These are phyloP conservation scores for Phenganax subtilis DNA, from an alignment of 92 coral and sea anemone genomes.

Conservation along the genomic window DNA sequence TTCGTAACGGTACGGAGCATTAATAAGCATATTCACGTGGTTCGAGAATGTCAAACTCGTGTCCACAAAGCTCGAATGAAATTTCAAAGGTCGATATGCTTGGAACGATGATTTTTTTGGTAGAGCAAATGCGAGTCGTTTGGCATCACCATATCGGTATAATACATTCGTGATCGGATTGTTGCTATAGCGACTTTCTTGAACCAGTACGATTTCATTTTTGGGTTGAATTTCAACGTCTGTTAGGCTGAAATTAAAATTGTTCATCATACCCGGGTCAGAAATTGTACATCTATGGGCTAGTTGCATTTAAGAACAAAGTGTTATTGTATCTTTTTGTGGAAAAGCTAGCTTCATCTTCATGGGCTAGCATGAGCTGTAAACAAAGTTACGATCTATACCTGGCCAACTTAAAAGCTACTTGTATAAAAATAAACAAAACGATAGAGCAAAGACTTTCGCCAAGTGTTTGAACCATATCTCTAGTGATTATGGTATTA, in stretches of 20 bases:
- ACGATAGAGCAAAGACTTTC: too few species aligned
- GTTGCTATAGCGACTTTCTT: constrained; percentile 67
- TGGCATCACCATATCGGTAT: constrained; percentile 86
- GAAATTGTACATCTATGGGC: neutral
- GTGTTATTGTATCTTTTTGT: neutral
- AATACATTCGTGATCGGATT: constrained; percentile 71
- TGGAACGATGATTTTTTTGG: constrained; percentile 72
- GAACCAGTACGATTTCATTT: constrained; percentile 53
- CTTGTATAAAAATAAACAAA: too few species aligned
- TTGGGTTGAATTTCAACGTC: constrained; percentile 44
- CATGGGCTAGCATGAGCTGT: too few species aligned
- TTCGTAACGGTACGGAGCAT: constrained; percentile 57
- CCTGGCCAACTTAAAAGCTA: too few species aligned
- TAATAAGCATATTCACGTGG: constrained; percentile 57
- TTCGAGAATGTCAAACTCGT: constrained; percentile 55
- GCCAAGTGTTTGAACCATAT: too few species aligned
- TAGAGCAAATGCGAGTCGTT: constrained; percentile 77
- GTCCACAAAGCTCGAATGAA: constrained; percentile 84
- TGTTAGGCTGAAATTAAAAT: neutral
- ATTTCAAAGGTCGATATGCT: constrained; percentile 76
- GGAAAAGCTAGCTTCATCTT: too few species aligned
- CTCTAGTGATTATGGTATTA: too few species aligned
- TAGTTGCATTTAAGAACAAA: neutral
- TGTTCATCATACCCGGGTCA: neutral
- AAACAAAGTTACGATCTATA: too few species aligned